Conservation (phyloP, 2,888 invertebrate species). For the Seira sanloemensis region DNA sequence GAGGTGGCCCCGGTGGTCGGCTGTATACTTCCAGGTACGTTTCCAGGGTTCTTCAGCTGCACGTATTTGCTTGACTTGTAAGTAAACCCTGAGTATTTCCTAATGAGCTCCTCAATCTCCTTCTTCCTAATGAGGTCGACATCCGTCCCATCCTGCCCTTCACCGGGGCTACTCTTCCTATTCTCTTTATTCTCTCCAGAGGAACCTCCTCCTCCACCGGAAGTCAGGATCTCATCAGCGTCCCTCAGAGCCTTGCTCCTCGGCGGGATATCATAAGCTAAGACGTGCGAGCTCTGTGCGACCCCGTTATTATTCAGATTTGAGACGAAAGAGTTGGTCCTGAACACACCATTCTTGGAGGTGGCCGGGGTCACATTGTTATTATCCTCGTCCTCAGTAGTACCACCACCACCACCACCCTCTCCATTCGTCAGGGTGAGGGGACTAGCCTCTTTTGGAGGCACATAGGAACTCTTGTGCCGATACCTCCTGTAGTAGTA, state of each 20-base stretch:
- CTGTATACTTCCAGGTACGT: no score
- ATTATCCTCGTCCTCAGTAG: slow-evolving; percentile 69
- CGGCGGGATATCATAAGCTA: slow-evolving; percentile 71
- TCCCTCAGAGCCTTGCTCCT: slow-evolving; percentile 68
- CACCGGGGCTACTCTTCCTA: slow-evolving; percentile 68
- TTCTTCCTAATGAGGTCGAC: slow-evolving; percentile 85
- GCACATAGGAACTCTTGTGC: slow-evolving; percentile 70
- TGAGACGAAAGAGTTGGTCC: slow-evolving; percentile 12
- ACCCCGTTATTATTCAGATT: slow-evolving; percentile 26
- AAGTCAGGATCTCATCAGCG: slow-evolving; percentile 65
- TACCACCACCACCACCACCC: slow-evolving; percentile 29
- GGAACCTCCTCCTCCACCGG: slow-evolving; percentile 6
- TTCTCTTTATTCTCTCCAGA: slow-evolving; percentile 28
- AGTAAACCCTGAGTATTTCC: slow-evolving; percentile 87
- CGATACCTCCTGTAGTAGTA: slow-evolving; percentile 72
- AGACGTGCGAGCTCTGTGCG: slow-evolving; percentile 68
- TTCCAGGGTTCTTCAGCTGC: slow-evolving; percentile 67
- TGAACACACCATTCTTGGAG: slow-evolving; percentile 3
- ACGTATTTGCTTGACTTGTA: slow-evolving; percentile 77
- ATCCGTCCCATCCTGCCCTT: slow-evolving; percentile 78
- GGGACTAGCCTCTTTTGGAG: slow-evolving; percentile 90
- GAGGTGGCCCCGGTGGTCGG: slow-evolving; percentile 76
- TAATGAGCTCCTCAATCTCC: slow-evolving; percentile 87
- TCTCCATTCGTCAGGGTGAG: slow-evolving; percentile 82
- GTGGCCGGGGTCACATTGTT: slow-evolving; percentile 58